Base-by-base conservation (phyloP, 2,113 vertebrate genomes). In the Dasyornis broadbenti region DNA sequence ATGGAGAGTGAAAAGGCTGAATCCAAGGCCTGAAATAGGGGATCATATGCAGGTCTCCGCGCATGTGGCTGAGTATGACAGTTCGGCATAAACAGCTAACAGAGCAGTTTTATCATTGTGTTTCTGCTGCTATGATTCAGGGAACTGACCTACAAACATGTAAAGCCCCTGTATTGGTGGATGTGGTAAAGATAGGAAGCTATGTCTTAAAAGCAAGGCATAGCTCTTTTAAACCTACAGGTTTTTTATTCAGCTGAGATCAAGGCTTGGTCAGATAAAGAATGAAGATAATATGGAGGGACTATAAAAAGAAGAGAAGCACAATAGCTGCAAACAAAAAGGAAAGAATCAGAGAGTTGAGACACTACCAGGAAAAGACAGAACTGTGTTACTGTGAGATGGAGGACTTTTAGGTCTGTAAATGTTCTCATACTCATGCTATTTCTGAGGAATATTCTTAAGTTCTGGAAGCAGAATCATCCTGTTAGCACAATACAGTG, bases 41-140 rank as follows among this genome's bases (percentile, higher is more conserved):
- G 21, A 35, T 76, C 6, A 0, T n/a, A 3, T 14, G 31, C 40
- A 60, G 37, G 28, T 92, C 39, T 65, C 35, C 0, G 0, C 20
- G 45, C 3, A 0, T 40, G 49, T 47, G 45, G 19, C 30, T 73
- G 66, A 59, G 56, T 35, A 8, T 18, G 30, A 37, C 47, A 90
- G 59, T 50, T 76, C 1, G 0, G 42, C 64, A 72, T 59, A 59
- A 22, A 71, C 31, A 10, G 12, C 71, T 68, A 28, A 4, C 42
- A 45, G 44, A 73, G n/a, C 33, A 70, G 27, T 66, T 73, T 75
- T 60, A 30, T 73, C 57, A 10, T 16, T 77, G 59, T 83, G 45
- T 71, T 87, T 65, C 47, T 86, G 26, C 50, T 72, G 37, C 75
- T 77, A 5, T 60, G 27, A 68, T 68, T 77, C 45, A 30, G 75